Base-by-base conservation (phyloP, 2,888 invertebrate species). In the Caenorhabditis drosophilae region DNA sequence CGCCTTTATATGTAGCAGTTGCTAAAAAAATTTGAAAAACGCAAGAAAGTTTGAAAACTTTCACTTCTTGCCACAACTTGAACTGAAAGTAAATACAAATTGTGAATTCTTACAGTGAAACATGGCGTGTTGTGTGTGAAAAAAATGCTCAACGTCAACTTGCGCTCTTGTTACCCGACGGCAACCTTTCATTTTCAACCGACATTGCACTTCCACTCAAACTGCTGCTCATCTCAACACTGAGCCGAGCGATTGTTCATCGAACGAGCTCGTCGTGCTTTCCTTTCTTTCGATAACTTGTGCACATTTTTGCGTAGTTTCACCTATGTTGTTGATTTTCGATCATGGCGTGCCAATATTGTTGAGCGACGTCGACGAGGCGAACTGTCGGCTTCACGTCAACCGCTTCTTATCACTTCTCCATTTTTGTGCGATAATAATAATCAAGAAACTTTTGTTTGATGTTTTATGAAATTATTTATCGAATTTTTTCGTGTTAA, bases 251-350 rank as follows among this genome's bases (percentile, higher is more conserved):
- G 4, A 48, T 66, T 16, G 56, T 66, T 2, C 45, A 42, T 18
- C 50, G 66, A 16, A 48, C 66, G 23, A n/a, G 46, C 11, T 35
- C 66, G 3, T 50, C 59, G n/a, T 66, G 66, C 60, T 66, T 66
- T 60, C 66, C 66, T 15, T 60, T 63, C 57, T 63, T 63, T 58
- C 63, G 63, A 45, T 63, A 58, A 57, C n/a, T n/a, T n/a, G n/a
- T n/a, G n/a, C n/a, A n/a, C n/a, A 35, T 23, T 22, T 11, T 31
- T 42, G 9, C 42, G 26, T 11, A 38, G n/a, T 38, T 15, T 18
- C 18, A 38, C n/a, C n/a, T 9, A 38, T 38, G 38, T 9, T 6
- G 7, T 38, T 4, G 7, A 11, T n/a, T 12, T 12, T 9, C 6
- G 31, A 31, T 31, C 31, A 6, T 6, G 31, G 31, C n/a, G n/a